Conservation (phyloP, 2,113 vertebrate species). For the Scartelaos histophorus region DNA sequence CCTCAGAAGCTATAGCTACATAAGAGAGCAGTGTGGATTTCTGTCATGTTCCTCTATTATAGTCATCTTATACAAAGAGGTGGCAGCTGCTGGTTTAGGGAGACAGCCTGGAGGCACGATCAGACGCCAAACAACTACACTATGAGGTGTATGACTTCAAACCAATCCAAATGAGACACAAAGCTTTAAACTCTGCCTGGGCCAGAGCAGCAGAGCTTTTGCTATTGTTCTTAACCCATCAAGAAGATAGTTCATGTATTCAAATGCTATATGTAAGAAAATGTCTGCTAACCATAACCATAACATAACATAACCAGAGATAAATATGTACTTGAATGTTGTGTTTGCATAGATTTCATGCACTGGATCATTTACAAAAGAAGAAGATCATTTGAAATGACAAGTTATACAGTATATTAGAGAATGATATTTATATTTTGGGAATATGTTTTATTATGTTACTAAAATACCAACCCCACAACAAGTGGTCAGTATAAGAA, state of each 20-base stretch:
- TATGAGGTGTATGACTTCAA: constrained; percentile 19
- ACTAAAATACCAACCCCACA: too few species aligned
- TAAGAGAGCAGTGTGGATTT: constrained; percentile 24
- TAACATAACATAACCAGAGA: too few species aligned
- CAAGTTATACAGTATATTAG: neutral
- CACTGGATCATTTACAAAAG: too few species aligned
- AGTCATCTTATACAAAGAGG: constrained; percentile 23
- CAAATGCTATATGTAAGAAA: neutral
- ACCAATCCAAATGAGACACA: constrained; percentile 21
- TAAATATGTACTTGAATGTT: neutral
- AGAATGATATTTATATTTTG: neutral
- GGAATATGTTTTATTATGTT: neutral
- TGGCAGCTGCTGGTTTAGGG: constrained; percentile 31
- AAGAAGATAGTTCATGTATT: neutral
- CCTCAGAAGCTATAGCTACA: constrained; percentile 32
- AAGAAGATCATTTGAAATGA: too few species aligned
- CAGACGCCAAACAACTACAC: constrained; percentile 41
- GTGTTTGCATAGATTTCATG: neutral
- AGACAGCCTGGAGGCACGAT: constrained; percentile 42
- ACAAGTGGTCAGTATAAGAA: too few species aligned
- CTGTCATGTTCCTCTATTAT: constrained; percentile 26
- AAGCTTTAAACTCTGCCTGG: constrained; percentile 18
- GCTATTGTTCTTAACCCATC: neutral
- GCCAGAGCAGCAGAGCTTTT: neutral
- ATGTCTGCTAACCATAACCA: neutral